Base-by-base conservation (phyloP, 2,113 vertebrate species). In the Shinisaurus crocodilurus region DNA sequence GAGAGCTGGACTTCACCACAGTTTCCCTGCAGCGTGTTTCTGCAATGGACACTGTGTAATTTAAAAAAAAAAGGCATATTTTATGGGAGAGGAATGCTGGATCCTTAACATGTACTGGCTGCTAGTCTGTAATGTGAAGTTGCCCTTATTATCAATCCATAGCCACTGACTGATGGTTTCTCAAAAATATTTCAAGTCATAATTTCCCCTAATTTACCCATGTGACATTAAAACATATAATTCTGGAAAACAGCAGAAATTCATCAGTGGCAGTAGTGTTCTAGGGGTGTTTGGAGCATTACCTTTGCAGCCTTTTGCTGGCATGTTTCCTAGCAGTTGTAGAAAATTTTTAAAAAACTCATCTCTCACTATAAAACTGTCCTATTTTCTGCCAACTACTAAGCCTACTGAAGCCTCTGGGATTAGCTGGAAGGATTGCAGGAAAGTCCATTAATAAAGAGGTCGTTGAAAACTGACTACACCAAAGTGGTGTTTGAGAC, bases 381-480 rank as follows among this genome's bases (percentile, higher is more conserved):
- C 1, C 7, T 16, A 25, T 82, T 69, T 88, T 90, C 74, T 10
- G 69, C 25, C 69, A 83, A 8, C 89, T 90, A 13, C 87, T 90
- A 86, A 88, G 65, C 45, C 63, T 25, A 83, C 82, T 89, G n/a
- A 65, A 82, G 54, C 57, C 79, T 67, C 32, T 65, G 85, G 86
- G 91, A 91, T 57, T 10, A 20, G 77, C 9, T 91, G 67, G 67
- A 74, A 91, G 63, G 27, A 92, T 91, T 89, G 90, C 84, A 88
- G 54, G 54, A 45, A 82, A 88, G 79, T 90, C 75, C 75, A 0
- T 89, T 88, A 90, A 87, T 83, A 91, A 87, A 54, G 0, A 90
- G 29, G 70, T 82, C 34, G 89, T 72, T 89, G 45, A 89, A 91
- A 89, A 81, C 67, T 90, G 48, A 60, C 67, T 90, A 67, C 40